Evolutionary conservation across 2,888 invertebrate genomes (phyloP), one percentile per base, ranked within the genome.

Genomic region (Pyrgus malvae): DNA sequence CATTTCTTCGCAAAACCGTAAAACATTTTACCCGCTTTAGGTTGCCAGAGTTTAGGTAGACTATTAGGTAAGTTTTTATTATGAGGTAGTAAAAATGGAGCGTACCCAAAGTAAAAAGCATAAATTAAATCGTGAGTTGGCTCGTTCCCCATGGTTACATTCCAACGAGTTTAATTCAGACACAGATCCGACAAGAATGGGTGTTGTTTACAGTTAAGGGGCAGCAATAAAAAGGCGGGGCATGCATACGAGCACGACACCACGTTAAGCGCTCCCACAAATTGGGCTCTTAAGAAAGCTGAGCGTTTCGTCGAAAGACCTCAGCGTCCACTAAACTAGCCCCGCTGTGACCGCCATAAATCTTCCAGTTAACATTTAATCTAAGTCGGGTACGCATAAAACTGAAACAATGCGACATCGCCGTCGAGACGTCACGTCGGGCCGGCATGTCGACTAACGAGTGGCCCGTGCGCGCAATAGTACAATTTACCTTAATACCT

Each of bases 171-270:
- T 76, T 74, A 71, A 72, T 69, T 71, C 65, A 55, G 53, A 53
- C 57, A 68, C 53, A 37, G 59, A 61, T 55, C 57, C 62, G 64
- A 51, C 51, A 44, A 74, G 76, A 83, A 85, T 89, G 87, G 88
- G 87, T 86, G 87, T 86, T 80, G 83, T 87, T 78, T 82, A 86
- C 85, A 83, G 85, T 85, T 84, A 85, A 78, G 85, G 82, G 85
- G 83, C 86, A 86, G 86, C 70, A 81, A 88, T 86, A 89, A 88
- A 88, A 86, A 87, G 86, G 86, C 86, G 85, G 86, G 76, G 82
- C 86, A 81, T 80, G 80, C 80, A 80, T 80, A 80, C 70, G 73
- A 65, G 77, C 85, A 86, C 84, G 86, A 84, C 84, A 79, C 71
- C 72, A 74, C 85, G 82, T 81, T 80, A 83, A 81, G 76, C 69